A percentile compares a stretch with the other conserved stretches of the same genome.
These are phyloP conservation scores for Sternotherus odoratus DNA, from an alignment of 2,797 vertebrate genomes.

Conservation along the genomic window DNA sequence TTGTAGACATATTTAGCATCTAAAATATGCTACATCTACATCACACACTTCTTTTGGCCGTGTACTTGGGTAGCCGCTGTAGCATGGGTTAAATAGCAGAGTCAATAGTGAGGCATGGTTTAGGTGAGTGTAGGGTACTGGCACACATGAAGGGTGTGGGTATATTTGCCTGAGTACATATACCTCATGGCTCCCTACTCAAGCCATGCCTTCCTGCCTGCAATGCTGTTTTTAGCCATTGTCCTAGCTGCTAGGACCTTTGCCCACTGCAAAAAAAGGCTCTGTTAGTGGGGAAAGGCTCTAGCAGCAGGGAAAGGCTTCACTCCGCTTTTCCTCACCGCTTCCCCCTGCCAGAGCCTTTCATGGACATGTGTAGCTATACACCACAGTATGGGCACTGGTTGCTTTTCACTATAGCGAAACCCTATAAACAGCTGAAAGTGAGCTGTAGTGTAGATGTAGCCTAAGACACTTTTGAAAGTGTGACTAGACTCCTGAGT, in stretches of 20 bases:
- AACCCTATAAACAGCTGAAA: not conserved
- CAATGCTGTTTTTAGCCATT: not conserved
- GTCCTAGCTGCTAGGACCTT: not conserved
- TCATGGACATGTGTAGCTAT: not conserved
- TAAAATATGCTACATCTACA: not conserved
- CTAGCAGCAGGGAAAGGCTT: not conserved
- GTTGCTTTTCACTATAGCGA: not conserved
- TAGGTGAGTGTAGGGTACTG: too few species aligned
- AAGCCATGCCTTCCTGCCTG: too few species aligned
- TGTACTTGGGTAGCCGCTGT: too few species aligned
- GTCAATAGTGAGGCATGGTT: too few species aligned
- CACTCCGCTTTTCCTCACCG: not conserved
- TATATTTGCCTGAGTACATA: too few species aligned
- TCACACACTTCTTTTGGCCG: too few species aligned
- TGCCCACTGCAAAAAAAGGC: not conserved
- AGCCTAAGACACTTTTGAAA: not conserved
- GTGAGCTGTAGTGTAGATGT: not conserved
- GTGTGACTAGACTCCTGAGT: not conserved
- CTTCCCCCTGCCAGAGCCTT: not conserved
- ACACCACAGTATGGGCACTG: not conserved
- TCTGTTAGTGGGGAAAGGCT: not conserved
- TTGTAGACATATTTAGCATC: not conserved
- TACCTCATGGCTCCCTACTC: too few species aligned
- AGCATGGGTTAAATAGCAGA: too few species aligned
- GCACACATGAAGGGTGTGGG: not conserved